Evolutionary conservation across 2,113 vertebrate genomes (phyloP), one percentile per base, ranked within the genome.

Genomic region (Phycodurus eques): DNA sequence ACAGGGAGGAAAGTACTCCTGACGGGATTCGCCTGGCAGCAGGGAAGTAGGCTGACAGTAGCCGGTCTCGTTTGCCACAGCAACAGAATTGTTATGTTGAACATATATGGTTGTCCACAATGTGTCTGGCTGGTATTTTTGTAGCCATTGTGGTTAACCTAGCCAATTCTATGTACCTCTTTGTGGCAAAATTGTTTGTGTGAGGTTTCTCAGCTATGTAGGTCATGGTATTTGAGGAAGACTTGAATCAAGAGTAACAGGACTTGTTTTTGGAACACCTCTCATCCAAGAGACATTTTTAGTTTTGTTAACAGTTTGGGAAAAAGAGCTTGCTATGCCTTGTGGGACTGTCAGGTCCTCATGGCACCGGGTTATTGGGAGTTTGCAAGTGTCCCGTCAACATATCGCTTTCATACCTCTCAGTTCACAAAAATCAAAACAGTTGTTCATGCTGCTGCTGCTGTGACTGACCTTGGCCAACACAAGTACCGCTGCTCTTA

Each of bases 21-120:
- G 72, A 75, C 59, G 78, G 74, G 73, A 68, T 70, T 80, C n/a
- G 61, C 73, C 72, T 43, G 67, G 75, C 73, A 78, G 74, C 72
- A 13, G 22, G 53, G 74, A 87, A 87, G 79, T 76, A 73, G 82
- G 83, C 80, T 88, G 84, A 73, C 76, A 43, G 74, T 46, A 53
- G 70, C 74, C 74, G 57, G 46, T 59, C 74, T 27, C 72, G 75
- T 85, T 83, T 67, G 68, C 66, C 72, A n/a, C 44, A 61, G 70
- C 59, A 66, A 51, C 67, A 46, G 27, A 65, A 74, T 20, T 51
- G 76, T 68, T 73, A 75, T 66, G 75, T 81, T 42, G 73, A 81
- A 83, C 64, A 67, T 68, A 66, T 75, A 80, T 53, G 67, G 51
- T 81, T 76, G 19, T 5, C 19, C 54, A 56, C 15, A 22, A 56